Base-by-base conservation (phyloP, 2,888 invertebrate species). In the Criorhina ranunculi region DNA sequence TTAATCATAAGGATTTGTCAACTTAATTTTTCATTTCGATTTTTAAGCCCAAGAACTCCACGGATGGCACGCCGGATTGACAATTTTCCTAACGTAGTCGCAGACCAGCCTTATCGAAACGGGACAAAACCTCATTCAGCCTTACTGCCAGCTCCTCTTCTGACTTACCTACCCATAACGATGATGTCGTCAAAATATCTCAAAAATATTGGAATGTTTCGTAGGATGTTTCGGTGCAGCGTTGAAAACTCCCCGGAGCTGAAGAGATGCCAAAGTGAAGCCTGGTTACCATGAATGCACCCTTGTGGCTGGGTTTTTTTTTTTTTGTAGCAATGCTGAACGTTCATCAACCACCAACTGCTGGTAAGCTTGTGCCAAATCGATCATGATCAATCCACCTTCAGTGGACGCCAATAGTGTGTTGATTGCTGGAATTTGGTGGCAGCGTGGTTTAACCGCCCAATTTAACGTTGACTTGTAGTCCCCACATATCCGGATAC, bases 291-390 rank as follows among this genome's bases (percentile, higher is more conserved):
- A n/a, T n/a, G n/a, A n/a, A n/a, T n/a, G n/a, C n/a, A n/a, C n/a
- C n/a, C n/a, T n/a, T n/a, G n/a, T n/a, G n/a, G n/a, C n/a, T n/a
- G n/a, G n/a, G n/a, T n/a, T n/a, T n/a, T n/a, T n/a, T n/a, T n/a
- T n/a, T n/a, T n/a, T n/a, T n/a, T n/a, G n/a, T n/a, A n/a, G n/a
- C n/a, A n/a, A n/a, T n/a, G 89, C 88, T 4, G 90, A 87, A 72
- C 88, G 86, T 19, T 90, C 87, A 70, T 89, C 89, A 5, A 90
- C 86, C 8, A 66, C 46, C n/a, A 89, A 64, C 86, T 91, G 90
- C 66, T 89, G 88, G 86, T 90, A 91, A 6, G 90, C 90, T 59
- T 90, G 88, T 3, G 87, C 81, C 11, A 91, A 86, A 80, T 92
- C 91, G 7, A 92, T 85, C 81, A 90, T 90, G 29, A 87, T 70